Evolutionary conservation across 2,113 vertebrate species (phyloP).

Genomic region (Megatriorchis doriae): DNA sequence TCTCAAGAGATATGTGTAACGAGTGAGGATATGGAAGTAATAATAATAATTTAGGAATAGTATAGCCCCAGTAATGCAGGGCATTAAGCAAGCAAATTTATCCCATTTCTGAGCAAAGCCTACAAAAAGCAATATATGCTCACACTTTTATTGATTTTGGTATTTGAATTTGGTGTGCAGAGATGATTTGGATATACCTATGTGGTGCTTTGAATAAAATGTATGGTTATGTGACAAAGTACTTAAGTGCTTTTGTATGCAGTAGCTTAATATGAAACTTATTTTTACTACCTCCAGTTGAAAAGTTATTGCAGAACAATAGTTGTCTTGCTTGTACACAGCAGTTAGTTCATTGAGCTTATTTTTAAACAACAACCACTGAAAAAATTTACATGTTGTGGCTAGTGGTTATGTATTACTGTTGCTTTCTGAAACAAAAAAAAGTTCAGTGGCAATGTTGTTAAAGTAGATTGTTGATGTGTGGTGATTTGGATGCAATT

Average conservation of each 20-base stretch:
- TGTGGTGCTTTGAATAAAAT: not conserved
- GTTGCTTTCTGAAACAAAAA: not conserved
- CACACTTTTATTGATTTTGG: not conserved
- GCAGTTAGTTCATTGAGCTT: not conserved
- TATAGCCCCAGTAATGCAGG: not conserved
- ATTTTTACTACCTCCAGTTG: not conserved
- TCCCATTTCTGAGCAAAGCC: not conserved
- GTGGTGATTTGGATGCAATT: not conserved
- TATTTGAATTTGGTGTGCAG: not conserved
- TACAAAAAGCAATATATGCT: not conserved
- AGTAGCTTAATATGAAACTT: not conserved
- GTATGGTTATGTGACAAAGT: not conserved
- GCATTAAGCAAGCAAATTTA: not conserved
- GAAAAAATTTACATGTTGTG: not conserved
- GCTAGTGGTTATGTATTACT: not conserved
- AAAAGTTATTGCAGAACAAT: not conserved
- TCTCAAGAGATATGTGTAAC: accelerated
- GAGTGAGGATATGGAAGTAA: not conserved
- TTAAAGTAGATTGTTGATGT: not conserved
- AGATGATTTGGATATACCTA: not conserved
- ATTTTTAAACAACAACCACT: not conserved
- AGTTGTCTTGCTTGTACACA: not conserved
- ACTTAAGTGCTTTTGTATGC: not conserved
- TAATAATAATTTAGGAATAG: not conserved
- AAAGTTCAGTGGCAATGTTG: not conserved